A percentile compares a stretch with the other conserved stretches of the same genome.
Evolutionary conservation across 2,113 vertebrate genomes (phyloP).

Genomic region (Bothrops jararaca): DNA sequence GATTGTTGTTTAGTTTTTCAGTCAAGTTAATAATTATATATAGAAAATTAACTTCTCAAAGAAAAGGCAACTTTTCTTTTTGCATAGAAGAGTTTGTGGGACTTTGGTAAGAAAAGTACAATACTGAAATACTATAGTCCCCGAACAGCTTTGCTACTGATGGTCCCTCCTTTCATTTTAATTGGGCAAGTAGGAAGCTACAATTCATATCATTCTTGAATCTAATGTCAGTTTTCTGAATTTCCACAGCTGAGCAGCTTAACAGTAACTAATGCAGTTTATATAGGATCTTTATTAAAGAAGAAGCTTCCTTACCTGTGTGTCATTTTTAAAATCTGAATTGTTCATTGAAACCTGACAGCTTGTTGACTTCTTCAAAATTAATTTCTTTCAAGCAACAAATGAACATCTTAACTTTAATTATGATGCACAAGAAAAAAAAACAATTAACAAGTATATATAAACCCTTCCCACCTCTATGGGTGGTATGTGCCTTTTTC

Average conservation of each 20-base stretch:
- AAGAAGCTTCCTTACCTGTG: slow-evolving; percentile 34
- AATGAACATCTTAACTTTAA: neutral
- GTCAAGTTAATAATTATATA: neutral
- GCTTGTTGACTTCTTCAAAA: slow-evolving; percentile 17
- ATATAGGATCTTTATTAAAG: slow-evolving; percentile 38
- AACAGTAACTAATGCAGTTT: slow-evolving; percentile 43
- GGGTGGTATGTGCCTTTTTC: neutral
- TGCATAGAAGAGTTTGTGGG: neutral
- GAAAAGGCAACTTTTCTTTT: neutral
- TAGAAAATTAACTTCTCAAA: neutral
- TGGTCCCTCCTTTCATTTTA: neutral
- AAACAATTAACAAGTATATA: neutral
- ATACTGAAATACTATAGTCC: neutral
- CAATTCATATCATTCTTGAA: neutral
- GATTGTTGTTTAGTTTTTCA: neutral
- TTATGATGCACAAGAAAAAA: neutral
- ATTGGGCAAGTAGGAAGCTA: neutral
- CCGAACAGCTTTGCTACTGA: neutral
- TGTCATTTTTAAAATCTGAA: slow-evolving; percentile 49
- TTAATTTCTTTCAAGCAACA: neutral
- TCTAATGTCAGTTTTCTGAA: neutral
- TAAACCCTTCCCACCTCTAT: neutral
- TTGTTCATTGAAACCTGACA: slow-evolving; percentile 48
- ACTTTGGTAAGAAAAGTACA: neutral
- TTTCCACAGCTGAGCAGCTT: slow-evolving; percentile 13